phyloP scores from a whole-genome alignment of 2,113 vertebrate species.

The Halichoeres trimaculatus region DNA sequence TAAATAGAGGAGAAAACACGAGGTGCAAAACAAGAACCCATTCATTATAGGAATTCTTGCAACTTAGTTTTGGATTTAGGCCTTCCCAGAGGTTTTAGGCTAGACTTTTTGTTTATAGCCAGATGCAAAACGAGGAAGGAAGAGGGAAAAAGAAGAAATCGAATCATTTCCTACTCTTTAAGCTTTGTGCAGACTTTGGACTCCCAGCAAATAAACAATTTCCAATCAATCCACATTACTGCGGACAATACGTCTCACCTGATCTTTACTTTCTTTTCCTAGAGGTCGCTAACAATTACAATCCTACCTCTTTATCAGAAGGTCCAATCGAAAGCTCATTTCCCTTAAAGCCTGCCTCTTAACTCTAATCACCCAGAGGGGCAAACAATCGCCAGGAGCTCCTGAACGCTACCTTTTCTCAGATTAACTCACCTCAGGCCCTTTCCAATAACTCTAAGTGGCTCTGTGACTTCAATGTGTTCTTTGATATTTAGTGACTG shows the following conservation, averaged over 20 bases:
- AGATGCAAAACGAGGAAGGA: neutral
- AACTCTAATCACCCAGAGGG: slow-evolving; percentile 71
- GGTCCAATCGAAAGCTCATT: slow-evolving; percentile 74
- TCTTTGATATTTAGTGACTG: slow-evolving; percentile 22
- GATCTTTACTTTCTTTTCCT: slow-evolving; percentile 57
- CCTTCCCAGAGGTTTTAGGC: no score
- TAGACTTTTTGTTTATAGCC: neutral
- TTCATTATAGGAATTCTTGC: no score
- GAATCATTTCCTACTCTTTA: neutral
- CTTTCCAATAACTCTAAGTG: slow-evolving; percentile 62
- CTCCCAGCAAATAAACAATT: slow-evolving; percentile 46
- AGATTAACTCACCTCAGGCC: slow-evolving; percentile 59
- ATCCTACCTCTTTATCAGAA: slow-evolving; percentile 67
- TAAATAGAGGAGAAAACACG: neutral
- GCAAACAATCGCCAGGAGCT: slow-evolving; percentile 51
- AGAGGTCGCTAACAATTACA: slow-evolving; percentile 76
- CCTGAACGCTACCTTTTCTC: slow-evolving; percentile 39
- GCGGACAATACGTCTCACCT: slow-evolving; percentile 52
- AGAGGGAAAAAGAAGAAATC: neutral
- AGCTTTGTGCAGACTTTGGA: slow-evolving; percentile 2
- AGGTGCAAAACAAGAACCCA: no score
- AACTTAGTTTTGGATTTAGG: no score
- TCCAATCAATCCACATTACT: slow-evolving; percentile 48
- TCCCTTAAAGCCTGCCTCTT: slow-evolving; percentile 73
- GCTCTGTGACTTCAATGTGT: slow-evolving; percentile 34